Evolutionary conservation across 2,797 vertebrate species (phyloP).

Genomic region (Pachyuromys duprasi): DNA sequence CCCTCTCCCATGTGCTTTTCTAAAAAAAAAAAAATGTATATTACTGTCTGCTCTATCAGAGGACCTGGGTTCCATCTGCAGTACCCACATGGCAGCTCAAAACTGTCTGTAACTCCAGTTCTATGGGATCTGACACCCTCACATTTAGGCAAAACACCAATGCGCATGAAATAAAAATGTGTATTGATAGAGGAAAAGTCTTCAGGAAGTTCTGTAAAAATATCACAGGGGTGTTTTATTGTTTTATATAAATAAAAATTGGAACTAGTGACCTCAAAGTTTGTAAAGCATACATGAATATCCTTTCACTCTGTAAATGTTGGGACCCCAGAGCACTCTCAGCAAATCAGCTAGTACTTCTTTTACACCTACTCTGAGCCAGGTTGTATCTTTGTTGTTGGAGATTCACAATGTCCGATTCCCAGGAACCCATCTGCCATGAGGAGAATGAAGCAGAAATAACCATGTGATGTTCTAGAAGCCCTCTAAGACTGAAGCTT

Average conservation of each 20-base stretch:
- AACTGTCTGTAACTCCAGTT: too few relatives aligned
- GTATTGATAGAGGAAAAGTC: background rate
- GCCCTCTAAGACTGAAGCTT: background rate
- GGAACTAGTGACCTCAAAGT: background rate
- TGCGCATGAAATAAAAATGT: background rate
- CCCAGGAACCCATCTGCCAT: background rate
- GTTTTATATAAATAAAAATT: background rate
- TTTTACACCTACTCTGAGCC: background rate
- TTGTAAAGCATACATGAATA: background rate
- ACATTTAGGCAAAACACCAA: too few relatives aligned
- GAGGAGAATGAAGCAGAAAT: background rate
- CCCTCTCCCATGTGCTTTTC: background rate
- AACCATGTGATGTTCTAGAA: background rate
- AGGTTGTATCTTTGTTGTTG: background rate
- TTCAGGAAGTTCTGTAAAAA: background rate
- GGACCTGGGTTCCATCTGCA: too few relatives aligned
- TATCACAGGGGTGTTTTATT: background rate
- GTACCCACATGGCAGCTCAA: too few relatives aligned
- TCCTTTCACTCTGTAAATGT: background rate
- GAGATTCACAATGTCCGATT: background rate
- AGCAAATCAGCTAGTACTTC: background rate
- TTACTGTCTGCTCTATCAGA: too few relatives aligned
- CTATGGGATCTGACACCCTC: too few relatives aligned
- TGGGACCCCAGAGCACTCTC: background rate
- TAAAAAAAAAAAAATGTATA: background rate